Percentiles rank a stretch among this genome's conserved stretches.
Conservation (phyloP, 2,113 vertebrate species). For the Excalfactoria chinensis region DNA sequence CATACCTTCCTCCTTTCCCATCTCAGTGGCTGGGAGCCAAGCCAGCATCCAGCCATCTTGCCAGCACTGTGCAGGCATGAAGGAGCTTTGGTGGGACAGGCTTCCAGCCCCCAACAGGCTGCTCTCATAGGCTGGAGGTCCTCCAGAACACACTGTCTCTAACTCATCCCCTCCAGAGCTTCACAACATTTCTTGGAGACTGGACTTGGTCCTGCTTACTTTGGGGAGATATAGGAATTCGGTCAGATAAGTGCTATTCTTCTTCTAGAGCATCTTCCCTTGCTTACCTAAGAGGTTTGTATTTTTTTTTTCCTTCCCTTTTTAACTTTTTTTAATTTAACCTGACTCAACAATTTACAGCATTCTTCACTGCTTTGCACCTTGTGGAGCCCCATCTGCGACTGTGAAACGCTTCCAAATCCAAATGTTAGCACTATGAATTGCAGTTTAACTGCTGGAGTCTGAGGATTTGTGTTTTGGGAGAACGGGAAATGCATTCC, state of each 20-base stretch:
- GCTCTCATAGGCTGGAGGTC: not conserved
- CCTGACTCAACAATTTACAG: constrained; percentile 50
- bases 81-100: not conserved
- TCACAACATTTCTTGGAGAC: not conserved
- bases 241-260: not conserved
- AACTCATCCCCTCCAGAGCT: not conserved
- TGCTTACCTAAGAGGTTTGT: not conserved
- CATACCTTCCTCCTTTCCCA: not conserved
- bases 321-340: constrained; percentile 47
- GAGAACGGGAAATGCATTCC: not conserved
- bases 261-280: not conserved
- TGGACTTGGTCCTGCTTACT: not conserved
- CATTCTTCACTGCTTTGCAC: constrained; percentile 58
- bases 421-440: constrained; percentile 17
- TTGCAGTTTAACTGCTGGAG: not conserved
- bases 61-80: accelerated
- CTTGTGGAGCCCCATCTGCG: constrained; percentile 63
- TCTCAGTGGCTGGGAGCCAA: not conserved
- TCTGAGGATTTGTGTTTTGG: not conserved
- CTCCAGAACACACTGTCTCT: not conserved
- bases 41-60: not conserved
- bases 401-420: constrained; percentile 30
- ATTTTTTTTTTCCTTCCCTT: not conserved
- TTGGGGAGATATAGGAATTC: not conserved
- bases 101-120: not conserved